Evolutionary conservation across 2,888 invertebrate species (phyloP).

Genomic region (Nomada lathburiana): DNA sequence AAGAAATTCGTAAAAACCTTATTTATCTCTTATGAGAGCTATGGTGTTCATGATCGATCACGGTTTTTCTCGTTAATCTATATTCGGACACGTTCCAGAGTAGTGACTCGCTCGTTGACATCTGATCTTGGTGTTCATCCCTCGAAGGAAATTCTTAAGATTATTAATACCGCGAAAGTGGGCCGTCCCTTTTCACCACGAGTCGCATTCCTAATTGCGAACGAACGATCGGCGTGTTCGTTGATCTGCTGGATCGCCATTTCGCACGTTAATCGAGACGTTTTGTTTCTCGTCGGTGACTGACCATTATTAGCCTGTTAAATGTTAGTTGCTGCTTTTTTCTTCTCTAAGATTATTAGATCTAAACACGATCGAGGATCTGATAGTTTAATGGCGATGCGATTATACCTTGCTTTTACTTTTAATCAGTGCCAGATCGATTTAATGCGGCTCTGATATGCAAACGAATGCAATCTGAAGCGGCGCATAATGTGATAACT

Average conservation of each 20-base stretch:
- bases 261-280: conserved; percentile 6
- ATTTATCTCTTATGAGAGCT: too few relatives aligned
- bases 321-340: background rate
- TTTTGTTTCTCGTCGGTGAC: background rate
- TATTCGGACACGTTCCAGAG: conserved; percentile 29
- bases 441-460: background rate
- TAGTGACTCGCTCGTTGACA: conserved; percentile 6
- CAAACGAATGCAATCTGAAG: background rate
- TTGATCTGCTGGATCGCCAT: background rate
- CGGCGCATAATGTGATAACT: conserved; percentile 5
- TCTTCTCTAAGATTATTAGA: background rate
- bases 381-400: background rate
- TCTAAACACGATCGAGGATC: background rate
- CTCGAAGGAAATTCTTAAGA: conserved; percentile 2
- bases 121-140: background rate
- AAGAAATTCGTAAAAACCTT: too few relatives aligned
- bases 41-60: conserved; percentile 6
- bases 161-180: background rate
- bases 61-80: conserved; percentile 31
- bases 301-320: background rate
- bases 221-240: background rate
- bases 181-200: background rate
- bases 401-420: background rate
- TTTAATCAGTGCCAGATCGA: background rate
- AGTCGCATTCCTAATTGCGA: background rate